phyloP scores from a whole-genome alignment of 2,888 invertebrate genomes.

The Erebia palarica region DNA sequence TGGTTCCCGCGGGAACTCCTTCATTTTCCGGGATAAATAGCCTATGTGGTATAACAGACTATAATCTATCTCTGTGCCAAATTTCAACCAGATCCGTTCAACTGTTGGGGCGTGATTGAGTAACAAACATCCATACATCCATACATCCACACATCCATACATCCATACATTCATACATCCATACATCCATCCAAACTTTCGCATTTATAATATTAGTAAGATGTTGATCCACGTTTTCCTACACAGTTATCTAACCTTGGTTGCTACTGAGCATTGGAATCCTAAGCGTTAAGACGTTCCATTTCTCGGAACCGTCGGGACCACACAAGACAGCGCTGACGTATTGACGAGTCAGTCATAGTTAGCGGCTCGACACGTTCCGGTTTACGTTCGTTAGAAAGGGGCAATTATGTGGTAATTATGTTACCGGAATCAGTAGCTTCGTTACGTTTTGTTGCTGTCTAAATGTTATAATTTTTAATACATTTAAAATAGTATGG shows the following conservation, averaged over 20 bases:
- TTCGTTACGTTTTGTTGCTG: constrained; percentile 7
- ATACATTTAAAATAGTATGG: background rate
- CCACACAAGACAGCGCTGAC: constrained; percentile 48
- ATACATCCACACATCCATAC: too few species aligned
- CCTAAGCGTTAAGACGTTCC: constrained; percentile 29
- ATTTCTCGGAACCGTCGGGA: constrained; percentile 45
- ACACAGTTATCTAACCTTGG: background rate
- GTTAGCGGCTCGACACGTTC: constrained; percentile 26
- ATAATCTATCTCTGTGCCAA: too few species aligned
- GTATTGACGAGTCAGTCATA: constrained; percentile 40
- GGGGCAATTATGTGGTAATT: constrained; percentile 19
- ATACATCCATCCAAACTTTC: too few species aligned
- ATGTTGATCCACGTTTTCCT: background rate
- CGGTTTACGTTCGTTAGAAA: constrained; percentile 27
- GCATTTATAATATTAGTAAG: too few species aligned
- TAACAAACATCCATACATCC: too few species aligned
- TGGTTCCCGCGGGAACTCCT: too few species aligned
- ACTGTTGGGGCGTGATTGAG: too few species aligned
- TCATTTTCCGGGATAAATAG: too few species aligned
- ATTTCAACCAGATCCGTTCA: too few species aligned
- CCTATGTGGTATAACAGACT: too few species aligned
- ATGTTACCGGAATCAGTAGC: constrained; percentile 16
- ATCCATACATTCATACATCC: too few species aligned
- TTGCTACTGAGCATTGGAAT: background rate
- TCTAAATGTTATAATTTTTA: background rate